Percentiles rank a stretch among this genome's conserved stretches.
Evolutionary conservation across 2,888 invertebrate genomes (phyloP).

Genomic region (Ochropacha duplaris): DNA sequence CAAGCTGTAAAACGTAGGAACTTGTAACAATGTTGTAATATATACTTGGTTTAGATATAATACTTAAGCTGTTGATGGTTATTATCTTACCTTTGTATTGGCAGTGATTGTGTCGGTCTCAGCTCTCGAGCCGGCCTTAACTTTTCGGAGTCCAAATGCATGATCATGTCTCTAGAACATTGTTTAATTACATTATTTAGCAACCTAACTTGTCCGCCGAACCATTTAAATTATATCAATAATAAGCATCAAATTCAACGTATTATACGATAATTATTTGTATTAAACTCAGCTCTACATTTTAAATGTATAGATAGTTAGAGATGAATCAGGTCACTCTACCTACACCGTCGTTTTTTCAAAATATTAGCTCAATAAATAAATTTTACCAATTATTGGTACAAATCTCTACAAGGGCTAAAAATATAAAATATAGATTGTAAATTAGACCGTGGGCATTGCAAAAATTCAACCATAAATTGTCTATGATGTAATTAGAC

Average conservation of each 20-base stretch:
- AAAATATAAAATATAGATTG: no score
- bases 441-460: no score
- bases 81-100: slow-evolving; percentile 39
- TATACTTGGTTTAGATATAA: neutral
- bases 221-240: neutral
- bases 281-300: no score
- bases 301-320: no score
- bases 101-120: slow-evolving; percentile 74
- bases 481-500: neutral
- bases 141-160: slow-evolving; percentile 70
- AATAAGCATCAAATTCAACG: no score
- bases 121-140: slow-evolving; percentile 52
- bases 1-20: slow-evolving; percentile 19
- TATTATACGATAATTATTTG: no score
- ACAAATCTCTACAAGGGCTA: no score
- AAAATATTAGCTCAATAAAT: no score
- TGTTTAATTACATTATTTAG: neutral
- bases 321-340: no score
- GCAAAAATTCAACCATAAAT: no score
- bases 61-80: neutral
- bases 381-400: no score
- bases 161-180: slow-evolving; percentile 37
- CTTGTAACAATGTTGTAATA: neutral
- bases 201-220: neutral
- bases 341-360: no score